Conservation (phyloP, 1,140 invertebrate genomes). For the Tetranychus cinnabarinus region DNA sequence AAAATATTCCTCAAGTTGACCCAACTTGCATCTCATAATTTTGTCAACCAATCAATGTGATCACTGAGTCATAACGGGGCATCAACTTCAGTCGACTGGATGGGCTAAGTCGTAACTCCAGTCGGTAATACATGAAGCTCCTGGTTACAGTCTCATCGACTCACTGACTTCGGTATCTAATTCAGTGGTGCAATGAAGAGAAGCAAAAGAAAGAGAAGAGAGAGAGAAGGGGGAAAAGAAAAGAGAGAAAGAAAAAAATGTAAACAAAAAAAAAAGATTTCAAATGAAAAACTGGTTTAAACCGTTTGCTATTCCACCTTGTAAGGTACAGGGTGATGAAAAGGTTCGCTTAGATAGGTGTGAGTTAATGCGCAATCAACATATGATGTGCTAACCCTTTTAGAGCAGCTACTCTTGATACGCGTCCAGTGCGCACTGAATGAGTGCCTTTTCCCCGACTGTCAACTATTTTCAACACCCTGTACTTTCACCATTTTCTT, state of each 20-base stretch:
- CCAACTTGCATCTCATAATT: too few species aligned
- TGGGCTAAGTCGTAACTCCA: too few species aligned
- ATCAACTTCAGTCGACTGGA: too few species aligned
- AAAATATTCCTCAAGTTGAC: too few species aligned
- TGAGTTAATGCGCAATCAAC: background rate
- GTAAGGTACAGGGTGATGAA: too few species aligned
- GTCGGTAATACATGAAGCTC: too few species aligned
- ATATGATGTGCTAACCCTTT: background rate
- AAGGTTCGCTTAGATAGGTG: too few species aligned
- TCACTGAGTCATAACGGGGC: too few species aligned
- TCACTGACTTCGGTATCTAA: too few species aligned
- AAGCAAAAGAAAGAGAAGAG: background rate
- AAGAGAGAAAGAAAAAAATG: background rate
- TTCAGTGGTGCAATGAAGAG: background rate
- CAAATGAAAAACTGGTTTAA: background rate
- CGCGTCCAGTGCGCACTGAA: background rate
- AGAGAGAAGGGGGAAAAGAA: background rate
- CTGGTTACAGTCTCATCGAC: too few species aligned
- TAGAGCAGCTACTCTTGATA: background rate
- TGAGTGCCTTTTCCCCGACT: background rate
- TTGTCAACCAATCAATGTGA: too few species aligned
- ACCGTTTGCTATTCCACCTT: background rate
- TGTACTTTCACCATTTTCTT: background rate
- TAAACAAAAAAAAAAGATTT: background rate
- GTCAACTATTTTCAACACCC: background rate